These are phyloP conservation scores for Musca domestica DNA, from an alignment of 1,140 invertebrate species.

Conservation along the genomic window DNA sequence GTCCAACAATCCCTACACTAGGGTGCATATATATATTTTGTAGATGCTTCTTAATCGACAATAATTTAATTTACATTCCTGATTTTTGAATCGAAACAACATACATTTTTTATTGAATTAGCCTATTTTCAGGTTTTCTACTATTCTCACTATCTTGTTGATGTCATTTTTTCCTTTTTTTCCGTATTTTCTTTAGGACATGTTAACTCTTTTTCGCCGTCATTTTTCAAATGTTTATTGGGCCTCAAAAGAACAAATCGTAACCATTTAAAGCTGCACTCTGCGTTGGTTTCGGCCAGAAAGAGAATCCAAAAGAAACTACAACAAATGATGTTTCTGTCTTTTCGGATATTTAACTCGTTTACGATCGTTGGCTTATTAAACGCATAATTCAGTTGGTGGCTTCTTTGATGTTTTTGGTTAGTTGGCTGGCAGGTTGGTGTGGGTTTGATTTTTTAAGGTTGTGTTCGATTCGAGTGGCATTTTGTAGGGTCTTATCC, in stretches of 20 bases:
- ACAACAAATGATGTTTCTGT: not conserved
- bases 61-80: not conserved
- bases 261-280: too few species aligned
- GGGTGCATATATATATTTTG: too few species aligned
- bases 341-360: not conserved
- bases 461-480: constrained; percentile 16
- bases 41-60: constrained; percentile 24
- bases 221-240: not conserved
- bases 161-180: not conserved
- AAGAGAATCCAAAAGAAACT: not conserved
- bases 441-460: not conserved
- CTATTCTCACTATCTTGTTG: not conserved
- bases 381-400: constrained; percentile 9
- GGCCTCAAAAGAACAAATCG: not conserved
- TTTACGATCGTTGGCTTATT: constrained; percentile 5
- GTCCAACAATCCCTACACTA: too few species aligned
- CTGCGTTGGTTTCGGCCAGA: too few species aligned
- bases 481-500: constrained; percentile 16
- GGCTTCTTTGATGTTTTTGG: constrained; percentile 6
- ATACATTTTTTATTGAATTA: not conserved
- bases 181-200: not conserved
- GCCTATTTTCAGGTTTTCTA: not conserved
- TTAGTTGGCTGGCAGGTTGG: too few species aligned
- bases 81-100: not conserved
- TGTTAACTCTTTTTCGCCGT: constrained; percentile 8